Evolutionary conservation across 2,888 invertebrate genomes (phyloP).

Genomic region (Lochmaea crataegi): DNA sequence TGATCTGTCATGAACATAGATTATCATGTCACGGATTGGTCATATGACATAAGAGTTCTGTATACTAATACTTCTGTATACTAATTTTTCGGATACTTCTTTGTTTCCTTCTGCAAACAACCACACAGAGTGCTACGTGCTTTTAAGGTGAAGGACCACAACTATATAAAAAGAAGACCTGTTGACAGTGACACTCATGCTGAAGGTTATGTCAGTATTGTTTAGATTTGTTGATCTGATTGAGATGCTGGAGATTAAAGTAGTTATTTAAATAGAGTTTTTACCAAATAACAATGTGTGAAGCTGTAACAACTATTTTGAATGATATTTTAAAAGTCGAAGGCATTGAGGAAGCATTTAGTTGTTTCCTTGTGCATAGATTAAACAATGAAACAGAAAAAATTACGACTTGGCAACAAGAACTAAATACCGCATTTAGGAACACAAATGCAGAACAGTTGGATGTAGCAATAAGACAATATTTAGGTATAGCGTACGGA

Average conservation of each 20-base stretch:
- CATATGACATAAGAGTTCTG: constrained; percentile 10
- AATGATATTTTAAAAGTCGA: constrained; percentile 79
- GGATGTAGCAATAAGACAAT: constrained; percentile 80
- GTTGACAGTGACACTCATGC: constrained; percentile 7
- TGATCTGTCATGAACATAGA: constrained; percentile 24
- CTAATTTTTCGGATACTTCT: no score
- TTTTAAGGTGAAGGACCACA: no score
- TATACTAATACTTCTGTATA: not conserved
- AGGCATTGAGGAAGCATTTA: constrained; percentile 89
- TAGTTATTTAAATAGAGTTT: not conserved
- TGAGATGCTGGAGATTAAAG: not conserved
- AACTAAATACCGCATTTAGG: constrained; percentile 74
- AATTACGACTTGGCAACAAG: constrained; percentile 75
- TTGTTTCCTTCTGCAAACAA: no score
- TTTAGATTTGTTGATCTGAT: not conserved
- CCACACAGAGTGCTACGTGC: no score
- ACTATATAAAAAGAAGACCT: not conserved
- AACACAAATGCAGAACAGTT: constrained; percentile 77
- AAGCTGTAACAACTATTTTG: constrained; percentile 73
- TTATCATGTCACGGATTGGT: constrained; percentile 3
- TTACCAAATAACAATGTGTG: constrained; percentile 54
- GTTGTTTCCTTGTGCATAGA: constrained; percentile 85
- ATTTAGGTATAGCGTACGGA: constrained; percentile 77
- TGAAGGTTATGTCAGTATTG: constrained; percentile 6
- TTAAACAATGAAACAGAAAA: constrained; percentile 77